A percentile compares a stretch with the other conserved stretches of the same genome.
These are phyloP conservation scores for Trachymyrmex cornetzi DNA, from an alignment of 1,140 invertebrate genomes.

Conservation along the genomic window DNA sequence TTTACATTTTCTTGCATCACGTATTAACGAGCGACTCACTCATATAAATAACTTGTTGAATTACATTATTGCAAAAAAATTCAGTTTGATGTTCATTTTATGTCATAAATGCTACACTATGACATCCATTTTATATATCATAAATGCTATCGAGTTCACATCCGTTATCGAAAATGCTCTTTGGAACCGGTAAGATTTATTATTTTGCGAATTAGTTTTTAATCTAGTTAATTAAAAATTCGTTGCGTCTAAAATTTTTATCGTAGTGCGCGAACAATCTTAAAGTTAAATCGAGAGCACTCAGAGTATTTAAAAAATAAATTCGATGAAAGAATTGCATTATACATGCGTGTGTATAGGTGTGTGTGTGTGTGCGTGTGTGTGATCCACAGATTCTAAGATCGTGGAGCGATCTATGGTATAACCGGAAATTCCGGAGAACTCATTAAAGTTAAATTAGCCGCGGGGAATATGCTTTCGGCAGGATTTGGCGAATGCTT, in stretches of 20 bases:
- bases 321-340: neutral
- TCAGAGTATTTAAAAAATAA: neutral
- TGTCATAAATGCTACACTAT: neutral
- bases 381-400: slow-evolving; percentile 1
- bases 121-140: neutral
- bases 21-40: neutral
- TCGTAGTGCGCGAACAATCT: neutral
- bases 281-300: slow-evolving; percentile 35
- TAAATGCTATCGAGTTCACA: neutral
- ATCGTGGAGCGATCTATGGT: neutral
- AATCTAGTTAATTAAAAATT: slow-evolving; percentile 29
- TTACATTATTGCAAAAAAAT: neutral
- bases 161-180: neutral
- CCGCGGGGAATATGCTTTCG: neutral
- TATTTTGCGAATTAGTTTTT: neutral
- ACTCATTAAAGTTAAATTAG: slow-evolving; percentile 47
- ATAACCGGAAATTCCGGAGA: neutral
- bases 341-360: too few species aligned
- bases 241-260: neutral
- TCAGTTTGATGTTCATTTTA: neutral
- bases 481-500: slow-evolving; percentile 9
- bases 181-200: neutral
- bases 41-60: neutral
- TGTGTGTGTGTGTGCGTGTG: neutral
- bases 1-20: neutral